Evolutionary conservation across 2,888 invertebrate species (phyloP), one percentile per base, ranked within the genome.

Genomic region (Cosmia trapezina): DNA sequence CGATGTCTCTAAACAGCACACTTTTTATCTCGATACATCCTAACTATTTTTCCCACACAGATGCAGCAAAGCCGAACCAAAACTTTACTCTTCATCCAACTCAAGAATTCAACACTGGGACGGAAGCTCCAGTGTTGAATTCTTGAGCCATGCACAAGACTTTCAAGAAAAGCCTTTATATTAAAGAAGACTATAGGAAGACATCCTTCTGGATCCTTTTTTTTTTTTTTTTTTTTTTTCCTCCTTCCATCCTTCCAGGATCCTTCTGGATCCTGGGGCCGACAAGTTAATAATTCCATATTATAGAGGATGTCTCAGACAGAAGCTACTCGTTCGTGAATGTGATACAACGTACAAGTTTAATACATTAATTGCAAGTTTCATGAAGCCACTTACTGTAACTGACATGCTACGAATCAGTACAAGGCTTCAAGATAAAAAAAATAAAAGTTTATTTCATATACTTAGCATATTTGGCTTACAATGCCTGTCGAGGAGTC

Each of bases 381-480:
- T 72, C 49, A 59, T 59, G 59, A 59, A 22, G 22, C 43, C 43
- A 37, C 33, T 49, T 19, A 22, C 22, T 43, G 49, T 17, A n/a
- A 33, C 73, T 72, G 71, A 37, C 57, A 41, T 17, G 57, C 41
- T 43, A 5, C 33, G 57, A 28, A n/a, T n/a, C 28, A 28, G 28
- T n/a, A 43, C 67, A 41, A n/a, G 3, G 17, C 43, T 12, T 53
- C n/a, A 11, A 53, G 17, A n/a, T n/a, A n/a, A n/a, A n/a, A n/a
- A n/a, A n/a, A n/a, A n/a, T n/a, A n/a, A n/a, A n/a, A n/a, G n/a
- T n/a, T n/a, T n/a, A n/a, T n/a, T n/a, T n/a, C n/a, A n/a, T n/a
- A n/a, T n/a, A n/a, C n/a, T n/a, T n/a, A n/a, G n/a, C n/a, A n/a
- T n/a, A n/a, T n/a, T n/a, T n/a, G n/a, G n/a, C n/a, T n/a, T n/a